Base-by-base conservation (phyloP, 2,797 vertebrate genomes). In the Avahi laniger region DNA sequence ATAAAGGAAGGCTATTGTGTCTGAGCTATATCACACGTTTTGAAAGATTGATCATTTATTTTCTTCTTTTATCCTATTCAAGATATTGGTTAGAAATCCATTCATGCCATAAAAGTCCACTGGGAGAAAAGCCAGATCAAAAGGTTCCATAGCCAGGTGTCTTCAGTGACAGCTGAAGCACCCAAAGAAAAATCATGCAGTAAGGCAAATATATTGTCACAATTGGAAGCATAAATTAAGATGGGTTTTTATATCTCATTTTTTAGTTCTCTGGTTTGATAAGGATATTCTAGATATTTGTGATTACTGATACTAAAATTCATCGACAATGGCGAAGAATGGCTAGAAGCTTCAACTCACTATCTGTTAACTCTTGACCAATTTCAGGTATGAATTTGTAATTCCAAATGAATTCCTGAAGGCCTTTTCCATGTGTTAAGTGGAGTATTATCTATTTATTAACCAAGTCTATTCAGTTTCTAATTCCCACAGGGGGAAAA, bases 31-130 rank as follows among this genome's bases (percentile, higher is more conserved):
- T 52, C 67, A 83, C 69, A 72, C 9, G 73, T 83, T 94, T 65
- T 69, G 67, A 82, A 96, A 84, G 15, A 80, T 48, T 63, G 52
- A 33, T 94, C 35, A 35, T 20, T 73, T 78, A 69, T 94, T 95
- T 81, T 84, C 43, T 81, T 50, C 26, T 61, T 93, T 91, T 6
- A 86, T 72, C 12, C 24, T 81, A 63, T 22, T 65, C 33, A 92
- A 80, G 14, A 54, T 17, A 78, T 24, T 75, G 35, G 48, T 91
- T 82, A 85, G 50, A 94, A 95, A 92, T 95, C 38, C 88, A 38
- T 70, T 52, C n/a, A 38, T n/a, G 22, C 48, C n/a, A 48, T 43
- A n/a, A 48, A 59, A 67, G 7, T 57, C 85, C 65, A 86, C 28
- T 83, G 57, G 15, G 26, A 1, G 10, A 43, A 95, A 91, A 83